phyloP scores from a whole-genome alignment of 2,888 invertebrate genomes.

The Aelia acuminata region DNA sequence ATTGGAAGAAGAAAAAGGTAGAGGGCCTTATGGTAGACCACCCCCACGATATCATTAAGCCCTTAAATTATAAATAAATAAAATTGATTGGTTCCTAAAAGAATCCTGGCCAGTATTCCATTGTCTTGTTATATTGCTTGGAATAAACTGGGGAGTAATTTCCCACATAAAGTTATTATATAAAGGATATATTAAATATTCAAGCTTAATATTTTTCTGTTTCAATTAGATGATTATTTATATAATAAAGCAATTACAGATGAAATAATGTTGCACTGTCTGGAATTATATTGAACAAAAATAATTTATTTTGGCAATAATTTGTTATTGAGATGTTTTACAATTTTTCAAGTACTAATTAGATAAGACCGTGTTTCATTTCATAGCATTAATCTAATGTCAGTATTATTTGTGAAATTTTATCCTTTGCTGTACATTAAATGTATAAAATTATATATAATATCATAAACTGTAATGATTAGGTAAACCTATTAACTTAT shows the following conservation, averaged over 20 bases:
- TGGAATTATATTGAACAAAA: not conserved
- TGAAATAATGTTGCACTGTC: not conserved
- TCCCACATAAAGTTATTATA: not conserved
- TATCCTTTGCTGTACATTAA: not conserved
- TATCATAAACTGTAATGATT: not conserved
- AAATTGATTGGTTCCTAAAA: slow-evolving; percentile 10
- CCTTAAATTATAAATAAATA: not conserved
- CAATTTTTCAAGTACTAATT: not conserved
- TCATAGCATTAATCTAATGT: not conserved
- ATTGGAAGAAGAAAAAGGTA: slow-evolving; percentile 78
- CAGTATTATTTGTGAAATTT: slow-evolving; percentile 34
- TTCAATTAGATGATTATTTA: not conserved
- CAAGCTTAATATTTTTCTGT: not conserved
- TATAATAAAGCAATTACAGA: not conserved
- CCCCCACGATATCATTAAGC: slow-evolving; percentile 59
- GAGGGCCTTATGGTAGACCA: slow-evolving; percentile 77
- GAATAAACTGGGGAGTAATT: not conserved
- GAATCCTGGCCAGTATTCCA: not conserved
- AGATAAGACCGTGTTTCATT: not conserved
- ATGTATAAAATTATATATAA: slow-evolving; percentile 11
- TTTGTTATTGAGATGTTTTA: not conserved
- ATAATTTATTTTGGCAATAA: not conserved
- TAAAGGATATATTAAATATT: not conserved
- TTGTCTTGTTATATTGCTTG: not conserved
- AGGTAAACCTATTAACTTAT: slow-evolving; percentile 6